These are phyloP conservation scores for Berghia stephanieae DNA, from an alignment of 1,140 invertebrate species.

Conservation along the genomic window DNA sequence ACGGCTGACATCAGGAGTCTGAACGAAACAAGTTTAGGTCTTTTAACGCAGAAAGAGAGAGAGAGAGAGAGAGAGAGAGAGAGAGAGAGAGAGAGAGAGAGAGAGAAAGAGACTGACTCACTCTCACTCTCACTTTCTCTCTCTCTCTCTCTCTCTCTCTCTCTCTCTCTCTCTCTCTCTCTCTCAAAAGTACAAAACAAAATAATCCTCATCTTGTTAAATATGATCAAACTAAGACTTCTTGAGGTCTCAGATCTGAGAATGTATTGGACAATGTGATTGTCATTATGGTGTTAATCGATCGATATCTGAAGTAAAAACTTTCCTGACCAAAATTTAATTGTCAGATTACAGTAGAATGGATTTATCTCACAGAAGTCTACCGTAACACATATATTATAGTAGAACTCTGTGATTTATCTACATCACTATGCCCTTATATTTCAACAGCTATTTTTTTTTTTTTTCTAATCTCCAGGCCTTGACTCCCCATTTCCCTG, in stretches of 20 bases:
- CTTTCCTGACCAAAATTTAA: neutral
- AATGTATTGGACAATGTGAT: neutral
- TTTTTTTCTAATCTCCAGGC: too few species aligned
- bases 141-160: constrained; percentile 15
- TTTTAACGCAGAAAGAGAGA: neutral
- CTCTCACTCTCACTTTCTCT: neutral
- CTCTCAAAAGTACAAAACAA: neutral
- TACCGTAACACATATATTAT: too few species aligned
- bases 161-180: constrained; percentile 15
- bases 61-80: neutral
- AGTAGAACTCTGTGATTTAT: too few species aligned
- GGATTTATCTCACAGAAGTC: too few species aligned
- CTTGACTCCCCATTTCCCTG: too few species aligned
- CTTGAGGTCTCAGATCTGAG: neutral
- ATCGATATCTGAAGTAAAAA: too few species aligned
- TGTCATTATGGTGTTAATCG: neutral
- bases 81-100: constrained; percentile 5
- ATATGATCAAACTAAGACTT: neutral
- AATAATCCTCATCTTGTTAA: neutral
- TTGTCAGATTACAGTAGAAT: neutral
- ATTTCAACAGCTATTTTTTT: too few species aligned
- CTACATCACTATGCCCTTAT: too few species aligned
- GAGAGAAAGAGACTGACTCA: neutral
- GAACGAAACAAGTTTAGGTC: neutral
- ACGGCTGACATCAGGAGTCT: too few species aligned